Percentiles rank a stretch among this genome's conserved stretches.
These are phyloP conservation scores for Diachrysia chrysitis DNA, from an alignment of 2,888 invertebrate species.

Conservation along the genomic window DNA sequence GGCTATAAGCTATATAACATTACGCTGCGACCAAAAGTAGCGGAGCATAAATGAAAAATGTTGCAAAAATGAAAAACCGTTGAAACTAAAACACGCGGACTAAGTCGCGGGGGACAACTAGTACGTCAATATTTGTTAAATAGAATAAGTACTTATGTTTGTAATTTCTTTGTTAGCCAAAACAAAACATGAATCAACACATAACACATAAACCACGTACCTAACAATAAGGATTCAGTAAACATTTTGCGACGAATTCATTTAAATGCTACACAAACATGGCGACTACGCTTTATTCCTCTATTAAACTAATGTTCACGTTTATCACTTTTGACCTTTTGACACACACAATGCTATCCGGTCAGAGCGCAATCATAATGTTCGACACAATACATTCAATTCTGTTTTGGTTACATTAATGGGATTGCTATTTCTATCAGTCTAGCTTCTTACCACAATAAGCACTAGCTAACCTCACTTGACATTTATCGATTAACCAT, in stretches of 20 bases:
- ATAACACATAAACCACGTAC: background rate
- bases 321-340: conserved; percentile 34
- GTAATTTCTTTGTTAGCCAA: background rate
- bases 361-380: conserved; percentile 38
- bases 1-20: no score
- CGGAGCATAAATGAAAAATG: no score
- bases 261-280: conserved; percentile 7
- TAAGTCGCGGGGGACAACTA: no score
- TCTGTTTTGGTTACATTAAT: conserved; percentile 52
- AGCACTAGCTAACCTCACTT: background rate
- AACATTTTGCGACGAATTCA: conserved; percentile 12
- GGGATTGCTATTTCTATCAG: conserved; percentile 33
- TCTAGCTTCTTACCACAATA: conserved; percentile 4
- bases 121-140: no score
- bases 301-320: conserved; percentile 32
- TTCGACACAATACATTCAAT: conserved; percentile 32
- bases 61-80: no score
- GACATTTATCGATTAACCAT: background rate
- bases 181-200: background rate
- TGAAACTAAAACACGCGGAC: no score
- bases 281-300: conserved; percentile 23
- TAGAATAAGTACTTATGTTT: background rate
- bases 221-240: conserved; percentile 3
- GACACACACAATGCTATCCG: conserved; percentile 35
- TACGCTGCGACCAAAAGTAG: no score